Evolutionary conservation across 1,140 invertebrate species (phyloP).

Genomic region (Megalopta genalis): DNA sequence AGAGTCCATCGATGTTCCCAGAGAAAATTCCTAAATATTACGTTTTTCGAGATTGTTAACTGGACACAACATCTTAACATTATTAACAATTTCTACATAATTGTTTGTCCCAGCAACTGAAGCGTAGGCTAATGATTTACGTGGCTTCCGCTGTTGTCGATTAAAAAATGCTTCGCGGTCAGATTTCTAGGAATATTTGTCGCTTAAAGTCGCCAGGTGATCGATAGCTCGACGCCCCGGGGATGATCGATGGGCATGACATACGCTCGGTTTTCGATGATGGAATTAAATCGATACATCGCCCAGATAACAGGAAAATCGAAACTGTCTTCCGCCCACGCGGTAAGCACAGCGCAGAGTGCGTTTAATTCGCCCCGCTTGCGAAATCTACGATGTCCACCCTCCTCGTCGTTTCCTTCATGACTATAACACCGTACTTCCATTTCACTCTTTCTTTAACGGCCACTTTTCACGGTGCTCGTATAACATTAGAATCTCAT

Average conservation of each 20-base stretch:
- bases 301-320: slow-evolving; percentile 38
- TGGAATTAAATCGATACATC: slow-evolving; percentile 57
- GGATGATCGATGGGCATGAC: slow-evolving; percentile 19
- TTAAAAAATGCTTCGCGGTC: background rate
- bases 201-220: slow-evolving; percentile 9
- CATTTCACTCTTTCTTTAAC: slow-evolving; percentile 55
- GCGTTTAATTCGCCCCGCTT: slow-evolving; percentile 60
- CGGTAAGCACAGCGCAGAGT: slow-evolving; percentile 38
- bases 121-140: no score
- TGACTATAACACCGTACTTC: background rate
- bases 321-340: slow-evolving; percentile 11
- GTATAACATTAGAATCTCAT: slow-evolving; percentile 52
- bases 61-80: no score
- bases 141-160: background rate
- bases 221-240: background rate
- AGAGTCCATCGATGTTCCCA: no score
- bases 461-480: slow-evolving; percentile 54
- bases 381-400: slow-evolving; percentile 34
- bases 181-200: slow-evolving; percentile 8
- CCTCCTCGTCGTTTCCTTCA: background rate
- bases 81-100: no score
- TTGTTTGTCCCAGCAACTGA: no score
- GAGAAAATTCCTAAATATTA: no score
- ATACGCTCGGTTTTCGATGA: slow-evolving; percentile 9
- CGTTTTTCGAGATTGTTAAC: no score